phyloP scores from a whole-genome alignment of 2,797 vertebrate species.

The Gallinago nigripennis region DNA sequence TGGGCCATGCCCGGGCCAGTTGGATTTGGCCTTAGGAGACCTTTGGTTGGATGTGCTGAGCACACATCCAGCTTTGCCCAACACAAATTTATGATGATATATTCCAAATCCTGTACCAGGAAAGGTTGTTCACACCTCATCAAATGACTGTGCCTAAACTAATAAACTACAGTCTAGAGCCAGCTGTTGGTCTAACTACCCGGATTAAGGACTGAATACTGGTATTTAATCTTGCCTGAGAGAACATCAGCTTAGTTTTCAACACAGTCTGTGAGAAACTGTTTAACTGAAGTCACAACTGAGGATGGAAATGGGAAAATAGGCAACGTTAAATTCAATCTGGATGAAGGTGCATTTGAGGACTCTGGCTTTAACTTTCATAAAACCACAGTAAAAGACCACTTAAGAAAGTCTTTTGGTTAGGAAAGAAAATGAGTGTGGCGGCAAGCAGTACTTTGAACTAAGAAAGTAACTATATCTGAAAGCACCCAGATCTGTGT shows the following conservation, averaged over 20 bases:
- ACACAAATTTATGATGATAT: neutral
- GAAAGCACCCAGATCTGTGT: slow-evolving; percentile 11
- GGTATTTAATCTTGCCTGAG: neutral
- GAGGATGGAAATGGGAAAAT: neutral
- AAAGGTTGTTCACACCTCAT: neutral
- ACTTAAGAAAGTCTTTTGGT: neutral
- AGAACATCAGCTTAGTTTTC: neutral
- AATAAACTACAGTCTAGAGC: neutral
- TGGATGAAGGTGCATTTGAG: slow-evolving; percentile 31
- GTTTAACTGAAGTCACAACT: neutral
- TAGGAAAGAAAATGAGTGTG: neutral
- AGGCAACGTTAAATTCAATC: neutral
- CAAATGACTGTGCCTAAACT: neutral
- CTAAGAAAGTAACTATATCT: neutral
- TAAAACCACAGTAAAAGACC: neutral
- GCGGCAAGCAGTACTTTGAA: slow-evolving; percentile 21
- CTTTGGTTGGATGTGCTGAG: neutral
- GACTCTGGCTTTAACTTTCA: neutral
- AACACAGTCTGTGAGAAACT: neutral
- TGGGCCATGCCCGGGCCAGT: neutral
- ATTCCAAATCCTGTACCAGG: neutral
- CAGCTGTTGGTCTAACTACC: neutral
- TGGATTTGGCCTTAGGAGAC: neutral
- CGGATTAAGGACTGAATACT: neutral
- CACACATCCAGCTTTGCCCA: neutral